Percentiles rank a stretch among this genome's conserved stretches.
Conservation (phyloP, 2,797 vertebrate species). For the Sparus aurata region DNA sequence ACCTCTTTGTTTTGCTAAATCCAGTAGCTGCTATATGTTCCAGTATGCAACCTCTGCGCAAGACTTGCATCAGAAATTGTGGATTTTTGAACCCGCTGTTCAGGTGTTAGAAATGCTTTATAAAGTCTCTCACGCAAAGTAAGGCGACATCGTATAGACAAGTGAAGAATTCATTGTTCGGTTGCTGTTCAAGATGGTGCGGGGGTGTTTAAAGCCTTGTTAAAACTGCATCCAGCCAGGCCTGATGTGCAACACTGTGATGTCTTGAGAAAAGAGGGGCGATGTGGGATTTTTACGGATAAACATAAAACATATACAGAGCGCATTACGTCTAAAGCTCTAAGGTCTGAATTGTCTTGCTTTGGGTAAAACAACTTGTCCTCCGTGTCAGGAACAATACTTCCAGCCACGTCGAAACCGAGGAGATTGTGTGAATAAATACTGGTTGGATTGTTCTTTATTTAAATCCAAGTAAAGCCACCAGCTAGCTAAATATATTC, state of each 20-base stretch:
- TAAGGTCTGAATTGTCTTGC: slow-evolving; percentile 34
- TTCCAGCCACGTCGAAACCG: slow-evolving; percentile 9
- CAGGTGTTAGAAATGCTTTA: slow-evolving; percentile 55
- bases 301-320: slow-evolving; percentile 39
- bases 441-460: slow-evolving; percentile 59
- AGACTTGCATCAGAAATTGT: slow-evolving; percentile 68
- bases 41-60: slow-evolving; percentile 42
- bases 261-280: slow-evolving; percentile 28
- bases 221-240: slow-evolving; percentile 34
- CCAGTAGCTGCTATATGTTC: slow-evolving; percentile 37
- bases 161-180: slow-evolving; percentile 53
- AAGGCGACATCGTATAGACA: slow-evolving; percentile 45
- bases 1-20: slow-evolving; percentile 51
- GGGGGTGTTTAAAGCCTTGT: slow-evolving; percentile 60
- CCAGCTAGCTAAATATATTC: slow-evolving; percentile 67
- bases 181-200: slow-evolving; percentile 44
- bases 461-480: slow-evolving; percentile 69
- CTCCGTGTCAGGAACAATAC: slow-evolving; percentile 46
- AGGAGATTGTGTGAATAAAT: slow-evolving; percentile 58
- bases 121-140: slow-evolving; percentile 42
- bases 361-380: slow-evolving; percentile 38
- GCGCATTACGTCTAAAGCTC: slow-evolving; percentile 32
- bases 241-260: slow-evolving; percentile 40
- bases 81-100: slow-evolving; percentile 44
- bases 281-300: slow-evolving; percentile 48